Evolutionary conservation across 1,140 invertebrate species (phyloP).

Genomic region (Coptotermes formosanus): DNA sequence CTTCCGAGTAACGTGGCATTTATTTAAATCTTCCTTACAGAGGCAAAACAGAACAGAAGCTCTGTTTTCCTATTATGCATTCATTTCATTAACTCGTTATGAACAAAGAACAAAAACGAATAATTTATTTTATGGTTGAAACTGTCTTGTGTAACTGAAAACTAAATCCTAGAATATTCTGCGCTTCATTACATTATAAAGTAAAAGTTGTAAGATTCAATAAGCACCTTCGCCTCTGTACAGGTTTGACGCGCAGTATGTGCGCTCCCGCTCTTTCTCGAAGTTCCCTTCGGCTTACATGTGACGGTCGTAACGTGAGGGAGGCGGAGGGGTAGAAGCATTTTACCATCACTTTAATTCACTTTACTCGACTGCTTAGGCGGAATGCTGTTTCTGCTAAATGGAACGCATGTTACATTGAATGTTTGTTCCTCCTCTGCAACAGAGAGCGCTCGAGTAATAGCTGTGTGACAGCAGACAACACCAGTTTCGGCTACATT

Average conservation of each 20-base stretch:
- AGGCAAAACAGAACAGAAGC: too few species aligned
- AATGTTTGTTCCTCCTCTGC: neutral
- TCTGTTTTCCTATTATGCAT: too few species aligned
- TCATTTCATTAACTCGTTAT: too few species aligned
- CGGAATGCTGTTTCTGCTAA: neutral
- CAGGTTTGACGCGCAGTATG: neutral
- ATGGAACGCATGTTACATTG: neutral
- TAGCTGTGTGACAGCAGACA: neutral
- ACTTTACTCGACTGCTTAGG: neutral
- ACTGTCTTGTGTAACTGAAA: too few species aligned
- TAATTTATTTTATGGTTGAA: too few species aligned
- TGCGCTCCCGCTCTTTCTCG: neutral
- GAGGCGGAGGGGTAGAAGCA: neutral
- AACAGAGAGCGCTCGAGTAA: neutral
- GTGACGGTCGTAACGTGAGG: neutral
- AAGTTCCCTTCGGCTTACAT: neutral
- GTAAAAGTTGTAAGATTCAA: too few species aligned
- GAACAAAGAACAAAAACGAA: too few species aligned
- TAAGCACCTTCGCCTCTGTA: neutral
- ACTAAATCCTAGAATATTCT: too few species aligned
- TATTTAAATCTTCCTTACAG: too few species aligned
- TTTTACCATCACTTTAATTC: conserved; percentile 12
- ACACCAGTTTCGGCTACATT: neutral
- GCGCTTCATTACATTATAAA: too few species aligned
- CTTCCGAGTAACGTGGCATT: too few species aligned